Conservation (phyloP, 2,797 vertebrate genomes). For the Streptopelia turtur region DNA sequence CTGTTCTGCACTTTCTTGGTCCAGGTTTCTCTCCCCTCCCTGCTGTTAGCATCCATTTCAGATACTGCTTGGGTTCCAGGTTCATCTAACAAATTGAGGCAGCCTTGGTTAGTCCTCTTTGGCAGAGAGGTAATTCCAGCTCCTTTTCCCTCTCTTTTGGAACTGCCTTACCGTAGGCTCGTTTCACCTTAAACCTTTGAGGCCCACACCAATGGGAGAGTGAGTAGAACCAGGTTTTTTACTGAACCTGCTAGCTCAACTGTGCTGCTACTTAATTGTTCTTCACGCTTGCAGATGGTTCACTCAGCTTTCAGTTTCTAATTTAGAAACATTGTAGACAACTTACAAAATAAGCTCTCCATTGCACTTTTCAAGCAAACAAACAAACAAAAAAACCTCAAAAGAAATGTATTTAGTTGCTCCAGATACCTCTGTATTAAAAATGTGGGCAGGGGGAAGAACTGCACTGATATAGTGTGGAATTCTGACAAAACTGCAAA, state of each 20-base stretch:
- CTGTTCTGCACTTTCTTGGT: not conserved
- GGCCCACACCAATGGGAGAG: not conserved
- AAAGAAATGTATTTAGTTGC: not conserved
- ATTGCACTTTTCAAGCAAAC: not conserved
- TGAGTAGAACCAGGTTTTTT: not conserved
- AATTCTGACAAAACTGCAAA: slow-evolving; percentile 18
- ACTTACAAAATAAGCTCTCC: not conserved
- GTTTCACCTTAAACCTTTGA: not conserved
- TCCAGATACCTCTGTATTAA: not conserved
- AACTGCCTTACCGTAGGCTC: not conserved
- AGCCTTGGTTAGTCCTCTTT: not conserved
- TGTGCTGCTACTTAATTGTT: not conserved
- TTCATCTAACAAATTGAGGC: not conserved
- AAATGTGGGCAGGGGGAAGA: not conserved
- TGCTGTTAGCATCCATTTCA: not conserved
- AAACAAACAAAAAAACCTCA: not conserved
- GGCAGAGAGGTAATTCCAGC: not conserved
- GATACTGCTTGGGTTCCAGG: not conserved
- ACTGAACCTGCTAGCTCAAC: not conserved
- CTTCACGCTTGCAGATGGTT: not conserved
- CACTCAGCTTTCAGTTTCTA: not conserved
- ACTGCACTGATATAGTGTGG: not conserved
- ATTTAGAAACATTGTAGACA: not conserved
- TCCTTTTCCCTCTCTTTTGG: not conserved
- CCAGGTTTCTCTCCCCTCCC: not conserved